Evolutionary conservation across 1,140 invertebrate species (phyloP).

Genomic region (Drosophila watanabei): DNA sequence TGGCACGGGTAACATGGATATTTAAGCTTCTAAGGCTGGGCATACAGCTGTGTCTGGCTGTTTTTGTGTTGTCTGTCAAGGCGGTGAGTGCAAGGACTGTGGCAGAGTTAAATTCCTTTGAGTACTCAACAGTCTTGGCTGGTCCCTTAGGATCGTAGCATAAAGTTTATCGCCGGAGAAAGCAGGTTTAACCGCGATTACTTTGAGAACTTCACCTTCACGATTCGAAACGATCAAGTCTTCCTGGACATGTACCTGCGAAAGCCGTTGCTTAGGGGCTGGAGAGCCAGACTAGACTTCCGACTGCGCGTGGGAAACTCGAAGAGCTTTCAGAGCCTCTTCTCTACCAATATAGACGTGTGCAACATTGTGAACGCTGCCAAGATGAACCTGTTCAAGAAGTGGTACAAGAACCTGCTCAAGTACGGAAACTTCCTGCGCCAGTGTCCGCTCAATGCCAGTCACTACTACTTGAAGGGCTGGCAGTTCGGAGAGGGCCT

Average conservation of each 20-base stretch:
- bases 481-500: constrained; percentile 55
- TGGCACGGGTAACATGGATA: constrained; percentile 12
- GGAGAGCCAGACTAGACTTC: constrained; percentile 59
- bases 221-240: constrained; percentile 37
- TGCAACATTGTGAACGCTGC: constrained; percentile 58
- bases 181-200: constrained; percentile 52
- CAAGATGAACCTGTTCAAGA: constrained; percentile 62
- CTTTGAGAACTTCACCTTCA: constrained; percentile 61
- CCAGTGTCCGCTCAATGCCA: constrained; percentile 45
- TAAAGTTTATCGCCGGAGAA: constrained; percentile 47
- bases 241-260: constrained; percentile 54
- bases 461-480: constrained; percentile 47
- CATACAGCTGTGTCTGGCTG: constrained; percentile 19
- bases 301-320: constrained; percentile 53
- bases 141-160: constrained; percentile 36
- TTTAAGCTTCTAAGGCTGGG: constrained; percentile 2
- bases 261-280: constrained; percentile 38
- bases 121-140: background rate
- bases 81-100: constrained; percentile 39
- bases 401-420: constrained; percentile 57
- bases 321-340: constrained; percentile 64
- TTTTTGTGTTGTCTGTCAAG: constrained; percentile 6
- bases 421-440: constrained; percentile 64
- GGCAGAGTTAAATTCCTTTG: too few relatives aligned
- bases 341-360: constrained; percentile 56